Base-by-base conservation (phyloP, 2,113 vertebrate genomes). In the Microtus oregoni region DNA sequence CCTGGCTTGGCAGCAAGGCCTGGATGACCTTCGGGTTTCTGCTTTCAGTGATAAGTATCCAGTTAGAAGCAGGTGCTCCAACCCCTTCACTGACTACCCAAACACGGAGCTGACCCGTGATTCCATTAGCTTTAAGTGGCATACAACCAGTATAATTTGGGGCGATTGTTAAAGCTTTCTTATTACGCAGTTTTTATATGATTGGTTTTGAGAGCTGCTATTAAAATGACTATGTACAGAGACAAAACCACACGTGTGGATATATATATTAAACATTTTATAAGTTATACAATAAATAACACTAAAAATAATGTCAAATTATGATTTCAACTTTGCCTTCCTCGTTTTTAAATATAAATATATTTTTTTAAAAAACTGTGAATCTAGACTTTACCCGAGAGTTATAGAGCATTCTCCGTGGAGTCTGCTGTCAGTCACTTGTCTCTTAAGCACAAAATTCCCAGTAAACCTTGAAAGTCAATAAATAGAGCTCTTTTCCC, bases 271-370 rank as follows among this genome's bases (percentile, higher is more conserved):
- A 99, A 98, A 96, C 90, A 98, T 97, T 98, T 98, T 88, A 98
- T 98, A 98, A 98, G 96, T 98, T 98, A 98, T 97, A 38, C 92
- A 97, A 99, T 99, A 98, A 98, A 98, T 99, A 98, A 98, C 90
- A 97, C 96, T 97, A 91, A 98, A 98, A 98, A 98, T 98, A 98
- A 98, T 94, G 87, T 96, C 47, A 81, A 91, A 77, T 96, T 97
- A 55, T 97, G 94, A 95, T 86, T 81, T 97, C 47, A 98, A 95
- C 91, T 98, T 95, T 98, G 67, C 95, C 94, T 97, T 92, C 77
- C 82, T 70, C 95, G 65, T 86, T 83, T 89, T 93, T 96, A 97
- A 96, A 98, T 95, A 98, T 98, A 98, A 98, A 98, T 98, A 98
- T 96, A 98, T 98, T 96, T 97, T 68, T 68, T 68, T 97, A 94